Base-by-base conservation (phyloP, 1,140 invertebrate species). In the Tachypleus tridentatus region DNA sequence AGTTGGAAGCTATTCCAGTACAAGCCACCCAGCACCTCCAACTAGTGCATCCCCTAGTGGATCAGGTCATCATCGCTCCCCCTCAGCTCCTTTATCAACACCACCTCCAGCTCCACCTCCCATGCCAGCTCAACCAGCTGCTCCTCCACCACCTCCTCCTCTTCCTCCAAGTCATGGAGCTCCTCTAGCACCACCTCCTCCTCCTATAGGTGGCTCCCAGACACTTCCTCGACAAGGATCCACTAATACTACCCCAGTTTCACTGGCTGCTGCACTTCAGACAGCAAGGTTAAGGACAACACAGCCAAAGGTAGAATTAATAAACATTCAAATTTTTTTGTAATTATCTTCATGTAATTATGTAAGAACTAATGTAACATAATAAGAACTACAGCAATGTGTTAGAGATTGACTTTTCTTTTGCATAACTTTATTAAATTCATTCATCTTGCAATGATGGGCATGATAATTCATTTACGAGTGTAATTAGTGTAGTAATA, bases 241-340 rank as follows among this genome's bases (percentile, higher is more conserved):
- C 29, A 29, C 29, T 29, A 29, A 29, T 11, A 51, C 47, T 8
- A 57, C 53, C 70, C 80, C 82, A 60, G 85, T 86, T 63, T 88
- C 87, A 0, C 79, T 94, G 10, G 89, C 90, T 5, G 86, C 88
- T 9, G 90, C 92, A 66, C 78, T 95, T 62, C 89, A 91, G 70
- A 86, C 85, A 73, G 90, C 90, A 7, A 83, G 86, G 72, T 82
- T 94, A 6, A 91, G 89, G 74, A 85, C 88, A 71, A 86, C 84
- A 64, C 49, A 60, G 56, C 4, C 54, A 49, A 68, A 65, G 48
- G 64, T 65, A 64, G 29, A 29, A 29, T 29, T 29, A 29, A 29
- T 29, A 29, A 29, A 29, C 29, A 29, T 29, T 29, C 29, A 29
- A 29, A 29, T 29, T 29, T 29, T 2, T 29, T 29, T 29, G 29